phyloP scores from a whole-genome alignment of 2,888 invertebrate species.

The Diarsia mendica region DNA sequence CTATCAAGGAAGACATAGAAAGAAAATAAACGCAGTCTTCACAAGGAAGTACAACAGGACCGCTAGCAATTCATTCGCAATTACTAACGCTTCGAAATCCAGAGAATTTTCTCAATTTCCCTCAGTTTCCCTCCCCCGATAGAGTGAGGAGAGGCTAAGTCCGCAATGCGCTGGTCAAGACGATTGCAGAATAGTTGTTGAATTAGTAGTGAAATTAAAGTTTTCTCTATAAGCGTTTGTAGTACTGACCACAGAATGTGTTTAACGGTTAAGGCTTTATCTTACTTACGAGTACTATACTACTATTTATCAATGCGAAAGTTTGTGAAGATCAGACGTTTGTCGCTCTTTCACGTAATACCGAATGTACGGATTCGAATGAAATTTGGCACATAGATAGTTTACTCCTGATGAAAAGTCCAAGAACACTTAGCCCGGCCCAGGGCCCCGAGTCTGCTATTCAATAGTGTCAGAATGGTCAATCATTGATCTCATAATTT shows the following conservation, averaged over 20 bases:
- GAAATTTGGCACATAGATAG: neutral
- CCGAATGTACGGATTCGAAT: neutral
- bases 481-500: no score
- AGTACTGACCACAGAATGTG: neutral
- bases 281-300: no score
- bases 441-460: no score
- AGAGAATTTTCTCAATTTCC: conserved; percentile 39
- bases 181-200: neutral
- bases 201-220: neutral
- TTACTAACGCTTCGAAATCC: conserved; percentile 31
- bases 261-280: no score
- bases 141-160: conserved; percentile 4
- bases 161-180: conserved; percentile 37
- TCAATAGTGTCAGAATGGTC: no score
- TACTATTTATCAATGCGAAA: no score
- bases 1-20: neutral
- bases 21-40: neutral
- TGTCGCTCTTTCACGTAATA: neutral
- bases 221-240: neutral
- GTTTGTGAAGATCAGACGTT: neutral
- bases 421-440: neutral
- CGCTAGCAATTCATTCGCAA: conserved; percentile 35
- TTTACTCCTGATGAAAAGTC: neutral
- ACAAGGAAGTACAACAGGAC: neutral
- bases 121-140: neutral